A percentile compares a stretch with the other conserved stretches of the same genome.
Evolutionary conservation across 2,888 invertebrate genomes (phyloP).

Genomic region (Ennomos quercinarius): DNA sequence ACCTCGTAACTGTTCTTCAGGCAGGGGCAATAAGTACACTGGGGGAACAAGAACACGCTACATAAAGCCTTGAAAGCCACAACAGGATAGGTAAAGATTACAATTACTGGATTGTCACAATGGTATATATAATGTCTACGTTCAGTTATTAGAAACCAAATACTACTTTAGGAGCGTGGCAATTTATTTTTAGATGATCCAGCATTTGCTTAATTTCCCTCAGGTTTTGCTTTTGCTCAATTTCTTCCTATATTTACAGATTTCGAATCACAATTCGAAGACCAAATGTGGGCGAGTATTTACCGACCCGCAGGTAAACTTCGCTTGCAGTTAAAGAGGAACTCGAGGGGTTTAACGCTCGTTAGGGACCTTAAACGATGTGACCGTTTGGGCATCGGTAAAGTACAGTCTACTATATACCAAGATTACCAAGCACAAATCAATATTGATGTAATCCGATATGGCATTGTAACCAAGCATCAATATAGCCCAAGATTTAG

Average conservation of each 20-base stretch:
- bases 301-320: constrained; percentile 82
- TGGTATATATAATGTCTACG: too few relatives aligned
- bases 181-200: neutral
- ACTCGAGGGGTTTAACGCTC: constrained; percentile 77
- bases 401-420: constrained; percentile 15
- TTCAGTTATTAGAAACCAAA: too few relatives aligned
- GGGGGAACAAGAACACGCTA: too few relatives aligned
- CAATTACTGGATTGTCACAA: too few relatives aligned
- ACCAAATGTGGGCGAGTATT: constrained; percentile 79
- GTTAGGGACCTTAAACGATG: constrained; percentile 74
- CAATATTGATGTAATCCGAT: constrained; percentile 1
- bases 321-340: constrained; percentile 78
- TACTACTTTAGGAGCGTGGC: neutral
- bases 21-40: too few relatives aligned
- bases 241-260: constrained; percentile 69
- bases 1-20: too few relatives aligned
- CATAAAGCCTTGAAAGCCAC: too few relatives aligned
- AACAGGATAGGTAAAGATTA: too few relatives aligned
- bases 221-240: constrained; percentile 56
- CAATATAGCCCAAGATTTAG: too few relatives aligned
- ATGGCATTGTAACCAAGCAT: constrained; percentile 9
- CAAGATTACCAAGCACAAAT: constrained; percentile 6
- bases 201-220: constrained; percentile 11
- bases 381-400: constrained; percentile 11
- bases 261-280: constrained; percentile 73